Conservation (phyloP, 2,797 vertebrate species). For the Lagodon rhomboides region DNA sequence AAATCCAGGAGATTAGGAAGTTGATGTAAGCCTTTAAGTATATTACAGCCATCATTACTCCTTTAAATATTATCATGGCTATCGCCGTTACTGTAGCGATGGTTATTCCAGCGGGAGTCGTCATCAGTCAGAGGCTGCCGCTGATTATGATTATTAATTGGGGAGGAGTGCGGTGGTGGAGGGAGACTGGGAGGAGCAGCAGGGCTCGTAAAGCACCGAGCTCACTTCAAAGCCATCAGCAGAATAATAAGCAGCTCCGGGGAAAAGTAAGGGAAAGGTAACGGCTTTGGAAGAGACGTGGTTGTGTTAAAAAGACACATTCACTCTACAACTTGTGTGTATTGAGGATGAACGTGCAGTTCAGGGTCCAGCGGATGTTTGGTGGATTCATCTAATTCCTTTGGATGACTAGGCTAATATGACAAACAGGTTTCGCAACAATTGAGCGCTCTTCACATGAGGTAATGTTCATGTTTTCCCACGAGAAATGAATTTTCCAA, state of each 20-base stretch:
- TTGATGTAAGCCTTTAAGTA: constrained; percentile 59
- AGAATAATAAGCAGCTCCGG: constrained; percentile 51
- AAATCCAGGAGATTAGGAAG: constrained; percentile 53
- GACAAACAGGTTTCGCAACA: no score
- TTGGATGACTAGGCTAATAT: not conserved
- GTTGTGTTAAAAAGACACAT: not conserved
- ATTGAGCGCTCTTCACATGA: no score
- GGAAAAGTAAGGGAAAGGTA: not conserved
- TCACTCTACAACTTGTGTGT: no score
- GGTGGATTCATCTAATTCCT: not conserved
- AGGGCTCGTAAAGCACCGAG: constrained; percentile 10
- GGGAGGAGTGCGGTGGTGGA: constrained; percentile 30
- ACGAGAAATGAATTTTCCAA: no score
- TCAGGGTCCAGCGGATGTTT: not conserved
- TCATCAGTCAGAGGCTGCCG: constrained; percentile 58
- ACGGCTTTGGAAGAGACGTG: not conserved
- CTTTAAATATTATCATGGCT: constrained; percentile 65
- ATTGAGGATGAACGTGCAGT: not conserved
- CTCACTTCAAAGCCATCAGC: constrained; percentile 42
- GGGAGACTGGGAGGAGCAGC: constrained; percentile 33
- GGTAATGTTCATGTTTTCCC: no score
- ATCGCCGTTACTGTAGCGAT: constrained; percentile 27
- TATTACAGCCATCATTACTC: constrained; percentile 57
- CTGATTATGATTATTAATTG: constrained; percentile 64
- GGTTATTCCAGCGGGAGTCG: constrained; percentile 47